Conservation (phyloP, 2,113 vertebrate species). For the Xenopus borealis region DNA sequence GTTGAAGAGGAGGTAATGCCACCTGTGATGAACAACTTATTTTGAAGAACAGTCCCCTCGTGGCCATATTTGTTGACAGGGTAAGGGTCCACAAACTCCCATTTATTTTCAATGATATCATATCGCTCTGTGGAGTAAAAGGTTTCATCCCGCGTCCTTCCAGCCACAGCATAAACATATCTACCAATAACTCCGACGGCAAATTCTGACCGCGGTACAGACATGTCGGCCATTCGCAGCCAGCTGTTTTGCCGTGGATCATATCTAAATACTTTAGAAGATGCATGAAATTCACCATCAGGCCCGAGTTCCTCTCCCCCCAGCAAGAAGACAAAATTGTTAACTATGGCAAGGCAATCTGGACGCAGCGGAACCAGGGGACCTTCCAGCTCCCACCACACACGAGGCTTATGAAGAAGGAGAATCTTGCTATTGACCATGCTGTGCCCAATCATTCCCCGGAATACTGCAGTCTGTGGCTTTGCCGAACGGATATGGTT, state of each 20-base stretch:
- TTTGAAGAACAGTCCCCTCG: conserved; percentile 91
- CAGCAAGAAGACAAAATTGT: conserved; percentile 95
- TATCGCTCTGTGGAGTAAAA: conserved; percentile 97
- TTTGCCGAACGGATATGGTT: conserved; percentile 94
- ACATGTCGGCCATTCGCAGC: conserved; percentile 98
- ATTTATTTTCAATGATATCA: conserved; percentile 93
- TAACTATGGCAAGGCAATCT: conserved; percentile 94
- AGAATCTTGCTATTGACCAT: conserved; percentile 99
- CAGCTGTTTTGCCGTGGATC: conserved; percentile 96
- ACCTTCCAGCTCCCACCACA: conserved; percentile 98
- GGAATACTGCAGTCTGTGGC: conserved; percentile 93
- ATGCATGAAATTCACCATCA: conserved; percentile 96
- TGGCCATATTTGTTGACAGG: conserved; percentile 98
- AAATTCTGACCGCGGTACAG: conserved; percentile 94
- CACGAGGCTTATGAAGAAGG: conserved; percentile 90
- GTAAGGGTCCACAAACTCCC: conserved; percentile 98
- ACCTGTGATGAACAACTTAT: conserved; percentile 93
- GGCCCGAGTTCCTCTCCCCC: conserved; percentile 96
- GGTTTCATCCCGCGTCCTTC: conserved; percentile 93
- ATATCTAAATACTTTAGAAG: conserved; percentile 96
- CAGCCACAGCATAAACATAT: conserved; percentile 93
- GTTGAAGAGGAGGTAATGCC: conserved; percentile 98
- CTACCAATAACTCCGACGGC: conserved; percentile 95
- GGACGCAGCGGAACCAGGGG: conserved; percentile 94
- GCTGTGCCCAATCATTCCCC: conserved; percentile 98